Conservation (phyloP, 64 coral and sea anemone genomes). For the Montipora foliosa region DNA sequence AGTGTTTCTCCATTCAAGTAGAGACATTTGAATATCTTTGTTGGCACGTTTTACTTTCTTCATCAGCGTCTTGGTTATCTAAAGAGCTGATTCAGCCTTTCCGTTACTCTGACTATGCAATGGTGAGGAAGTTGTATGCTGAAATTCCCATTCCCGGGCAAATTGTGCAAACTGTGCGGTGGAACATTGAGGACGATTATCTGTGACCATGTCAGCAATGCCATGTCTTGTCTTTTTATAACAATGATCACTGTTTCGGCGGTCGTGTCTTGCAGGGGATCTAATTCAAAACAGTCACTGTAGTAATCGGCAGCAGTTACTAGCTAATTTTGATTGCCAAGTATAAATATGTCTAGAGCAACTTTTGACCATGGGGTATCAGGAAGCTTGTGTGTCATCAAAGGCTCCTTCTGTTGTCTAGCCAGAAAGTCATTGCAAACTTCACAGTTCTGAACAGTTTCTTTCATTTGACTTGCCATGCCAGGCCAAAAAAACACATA, state of each 20-base stretch:
- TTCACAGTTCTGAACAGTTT: not conserved
- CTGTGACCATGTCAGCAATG: slow-evolving; percentile 28
- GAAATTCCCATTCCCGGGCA: not conserved
- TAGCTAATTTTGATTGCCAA: too few species aligned
- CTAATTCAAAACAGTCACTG: slow-evolving; percentile 22
- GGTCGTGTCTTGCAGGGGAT: slow-evolving; percentile 9
- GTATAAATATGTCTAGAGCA: not conserved
- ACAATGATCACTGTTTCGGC: slow-evolving; percentile 9
- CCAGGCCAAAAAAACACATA: slow-evolving; percentile 16
- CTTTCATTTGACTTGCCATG: slow-evolving; percentile 25
- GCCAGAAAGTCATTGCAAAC: not conserved
- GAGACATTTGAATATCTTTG: not conserved
- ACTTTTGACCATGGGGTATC: not conserved
- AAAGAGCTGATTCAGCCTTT: not conserved
- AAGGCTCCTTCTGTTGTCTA: slow-evolving; percentile 30
- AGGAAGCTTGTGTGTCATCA: slow-evolving; percentile 50
- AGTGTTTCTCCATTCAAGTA: not conserved
- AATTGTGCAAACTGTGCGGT: not conserved
- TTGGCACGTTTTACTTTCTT: not conserved
- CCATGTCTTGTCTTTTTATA: not conserved
- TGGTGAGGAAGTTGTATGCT: too few species aligned
- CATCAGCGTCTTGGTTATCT: not conserved
- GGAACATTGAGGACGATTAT: slow-evolving; percentile 15
- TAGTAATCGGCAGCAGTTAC: not conserved
- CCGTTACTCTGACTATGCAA: slow-evolving; percentile 32